Base-by-base conservation (phyloP, 2,888 invertebrate genomes). In the Luffia ferchaultella region DNA sequence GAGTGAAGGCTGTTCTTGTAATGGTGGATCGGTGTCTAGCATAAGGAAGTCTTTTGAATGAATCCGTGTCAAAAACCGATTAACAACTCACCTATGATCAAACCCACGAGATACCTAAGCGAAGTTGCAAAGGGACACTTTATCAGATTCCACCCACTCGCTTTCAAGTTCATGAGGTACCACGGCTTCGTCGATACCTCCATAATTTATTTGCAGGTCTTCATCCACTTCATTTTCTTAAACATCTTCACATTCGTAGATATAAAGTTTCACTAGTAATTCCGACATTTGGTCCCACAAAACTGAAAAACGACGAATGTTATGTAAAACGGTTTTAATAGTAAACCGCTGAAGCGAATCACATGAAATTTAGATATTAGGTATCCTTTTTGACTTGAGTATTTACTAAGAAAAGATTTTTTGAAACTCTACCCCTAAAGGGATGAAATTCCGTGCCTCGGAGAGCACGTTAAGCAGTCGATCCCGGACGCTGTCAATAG, bases 211-310 rank as follows among this genome's bases (percentile, higher is more conserved):
- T n/a, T n/a, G 19, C 20, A 46, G 20, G 46, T 46, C 19, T 46
- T 46, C 46, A n/a, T 46, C n/a, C n/a, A n/a, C n/a, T 16, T 46
- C 46, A 46, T 46, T 16, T n/a, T 46, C 30, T n/a, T 46, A 20
- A 46, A 46, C 9, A 20, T 46, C 46, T 46, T 46, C 46, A 20
- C n/a, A 46, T 30, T 46, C 46, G n/a, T 19, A 30, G 12, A 30
- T 40, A 40, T 46, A 20, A 30, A 46, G 20, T n/a, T 46, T 46
- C 20, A 46, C 17, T 20, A 46, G 20, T 20, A 46, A n/a, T 15
- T 19, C 19, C 46, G n/a, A 19, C 20, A 46, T 30, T 7, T 46
- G 16, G 20, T 46, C 46, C 20, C 9, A 9, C 40, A 40, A 40
- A 40, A 7, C 40, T n/a, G n/a, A n/a, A n/a, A n/a, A n/a, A n/a